Percentiles rank a stretch among this genome's conserved stretches.
These are phyloP conservation scores for Callinectes sapidus DNA, from an alignment of 2,888 invertebrate species.

Conservation along the genomic window DNA sequence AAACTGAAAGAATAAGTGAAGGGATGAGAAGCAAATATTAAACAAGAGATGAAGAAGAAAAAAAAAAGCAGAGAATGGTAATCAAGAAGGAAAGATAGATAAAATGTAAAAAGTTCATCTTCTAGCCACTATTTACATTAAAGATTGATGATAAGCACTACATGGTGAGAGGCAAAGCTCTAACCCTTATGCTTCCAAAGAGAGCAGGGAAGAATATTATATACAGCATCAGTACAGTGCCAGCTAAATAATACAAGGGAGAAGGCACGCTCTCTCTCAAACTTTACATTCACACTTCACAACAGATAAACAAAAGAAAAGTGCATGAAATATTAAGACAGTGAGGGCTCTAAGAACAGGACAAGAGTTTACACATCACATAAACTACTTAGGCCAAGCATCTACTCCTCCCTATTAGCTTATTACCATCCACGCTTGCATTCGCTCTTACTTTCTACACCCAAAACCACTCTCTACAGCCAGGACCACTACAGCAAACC, in stretches of 20 bases:
- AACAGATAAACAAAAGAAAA: background rate
- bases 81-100: too few species aligned
- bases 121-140: background rate
- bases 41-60: background rate
- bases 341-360: background rate
- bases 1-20: conserved; percentile 3
- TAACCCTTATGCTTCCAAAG: background rate
- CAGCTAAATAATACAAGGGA: background rate
- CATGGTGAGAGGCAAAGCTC: background rate
- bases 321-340: background rate
- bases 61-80: background rate
- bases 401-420: background rate
- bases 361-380: background rate
- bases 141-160: background rate
- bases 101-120: background rate
- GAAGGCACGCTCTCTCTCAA: background rate
- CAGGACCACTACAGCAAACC: background rate
- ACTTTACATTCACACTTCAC: background rate
- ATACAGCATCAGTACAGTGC: background rate
- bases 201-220: background rate
- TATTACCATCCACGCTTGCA: background rate
- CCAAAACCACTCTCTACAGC: background rate
- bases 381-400: background rate
- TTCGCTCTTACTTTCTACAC: background rate
- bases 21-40: conserved; percentile 19